Evolutionary conservation across 2,797 vertebrate genomes (phyloP).

Genomic region (Tarsius wallacei): DNA sequence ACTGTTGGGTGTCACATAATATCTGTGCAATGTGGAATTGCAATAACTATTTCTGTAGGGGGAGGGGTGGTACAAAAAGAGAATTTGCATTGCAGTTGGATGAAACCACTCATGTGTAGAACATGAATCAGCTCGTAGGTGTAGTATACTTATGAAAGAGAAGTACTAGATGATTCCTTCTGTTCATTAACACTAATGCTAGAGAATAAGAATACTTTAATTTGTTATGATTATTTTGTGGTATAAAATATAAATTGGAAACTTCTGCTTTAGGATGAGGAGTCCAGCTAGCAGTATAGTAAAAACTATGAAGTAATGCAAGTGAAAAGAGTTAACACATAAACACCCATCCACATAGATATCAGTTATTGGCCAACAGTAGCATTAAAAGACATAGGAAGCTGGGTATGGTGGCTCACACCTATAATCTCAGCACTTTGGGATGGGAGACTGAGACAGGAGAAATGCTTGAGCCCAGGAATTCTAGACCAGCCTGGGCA

Average conservation of each 20-base stretch:
- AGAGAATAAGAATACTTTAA: neutral
- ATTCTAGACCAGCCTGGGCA: too few relatives aligned
- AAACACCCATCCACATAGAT: neutral
- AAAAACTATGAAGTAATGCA: neutral
- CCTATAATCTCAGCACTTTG: too few relatives aligned
- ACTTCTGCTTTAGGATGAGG: neutral
- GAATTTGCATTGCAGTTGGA: conserved; percentile 27
- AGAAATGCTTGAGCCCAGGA: too few relatives aligned
- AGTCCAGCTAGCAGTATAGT: neutral
- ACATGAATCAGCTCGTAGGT: neutral
- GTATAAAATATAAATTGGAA: neutral
- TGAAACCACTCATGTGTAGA: conserved; percentile 12
- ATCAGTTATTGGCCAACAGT: neutral
- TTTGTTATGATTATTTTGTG: neutral
- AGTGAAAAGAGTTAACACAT: neutral
- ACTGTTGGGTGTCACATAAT: conserved; percentile 72
- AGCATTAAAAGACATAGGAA: neutral
- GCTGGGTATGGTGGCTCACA: too few relatives aligned
- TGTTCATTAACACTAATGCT: neutral
- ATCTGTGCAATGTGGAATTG: conserved; percentile 22
- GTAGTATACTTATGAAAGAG: neutral
- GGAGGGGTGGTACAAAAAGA: neutral
- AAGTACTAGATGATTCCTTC: neutral
- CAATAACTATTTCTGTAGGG: neutral
- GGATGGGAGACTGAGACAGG: too few relatives aligned